Percentiles rank a stretch among this genome's conserved stretches.
Conservation (phyloP, 2,113 vertebrate species). For the human (Homo sapiens) region GRCh38 chr7:8813001-8813500, state of each 20-base stretch:
- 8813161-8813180: constrained; percentile 31
- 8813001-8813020: constrained; percentile 65
- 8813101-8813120: constrained; percentile 19
- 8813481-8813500: neutral
- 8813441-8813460: neutral
- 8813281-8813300: neutral
- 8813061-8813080: constrained; percentile 9
- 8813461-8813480: neutral
- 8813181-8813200: neutral
- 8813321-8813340: neutral
- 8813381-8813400: neutral
- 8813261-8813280: neutral
- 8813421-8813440: neutral
- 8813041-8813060: neutral
- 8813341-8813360: neutral
- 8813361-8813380: neutral
- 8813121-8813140: neutral
- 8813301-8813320: neutral
- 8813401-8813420: neutral
- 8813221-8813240: neutral
- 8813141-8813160: neutral
- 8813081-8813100: neutral
- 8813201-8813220: neutral
- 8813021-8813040: constrained; percentile 30
- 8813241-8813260: neutral